phyloP scores from a whole-genome alignment of 2,888 invertebrate genomes.

The Quadroppia sp. region DNA sequence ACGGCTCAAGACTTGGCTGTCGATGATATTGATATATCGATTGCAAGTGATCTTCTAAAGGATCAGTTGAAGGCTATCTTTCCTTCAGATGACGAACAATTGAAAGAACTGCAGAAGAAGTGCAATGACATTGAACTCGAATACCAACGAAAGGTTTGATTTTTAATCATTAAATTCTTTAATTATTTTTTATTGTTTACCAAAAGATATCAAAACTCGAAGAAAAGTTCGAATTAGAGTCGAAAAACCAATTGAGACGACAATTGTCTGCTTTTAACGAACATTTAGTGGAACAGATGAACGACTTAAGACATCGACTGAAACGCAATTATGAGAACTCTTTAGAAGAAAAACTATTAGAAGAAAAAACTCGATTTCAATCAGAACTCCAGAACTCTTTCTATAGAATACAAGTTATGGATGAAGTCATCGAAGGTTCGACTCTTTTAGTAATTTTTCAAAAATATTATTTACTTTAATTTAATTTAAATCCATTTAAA shows the following conservation, averaged over 20 bases:
- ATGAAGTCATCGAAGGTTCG: conserved; percentile 44
- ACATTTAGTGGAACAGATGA: conserved; percentile 68
- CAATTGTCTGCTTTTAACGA: conserved; percentile 83
- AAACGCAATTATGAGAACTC: conserved; percentile 54
- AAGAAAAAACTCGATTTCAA: conserved; percentile 66
- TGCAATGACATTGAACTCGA: conserved; percentile 26
- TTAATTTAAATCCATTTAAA: conserved; percentile 23
- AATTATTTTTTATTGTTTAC: neutral
- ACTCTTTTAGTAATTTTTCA: neutral
- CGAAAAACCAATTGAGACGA: conserved; percentile 72
- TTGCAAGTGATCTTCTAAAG: neutral
- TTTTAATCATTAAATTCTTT: neutral
- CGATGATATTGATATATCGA: conserved; percentile 2
- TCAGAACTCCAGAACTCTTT: conserved; percentile 58
- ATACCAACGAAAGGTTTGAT: conserved; percentile 25
- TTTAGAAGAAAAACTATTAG: conserved; percentile 63
- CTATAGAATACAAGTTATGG: conserved; percentile 45
- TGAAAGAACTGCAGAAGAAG: conserved; percentile 16
- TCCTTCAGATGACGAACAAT: neutral
- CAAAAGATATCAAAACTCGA: conserved; percentile 40
- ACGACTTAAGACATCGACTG: conserved; percentile 60
- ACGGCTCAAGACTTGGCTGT: too few relatives aligned
- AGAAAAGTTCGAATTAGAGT: conserved; percentile 60
- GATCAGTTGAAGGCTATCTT: conserved; percentile 8
- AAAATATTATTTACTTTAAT: conserved; percentile 9